Evolutionary conservation across 2,888 invertebrate genomes (phyloP).

Genomic region (Muscina levida): DNA sequence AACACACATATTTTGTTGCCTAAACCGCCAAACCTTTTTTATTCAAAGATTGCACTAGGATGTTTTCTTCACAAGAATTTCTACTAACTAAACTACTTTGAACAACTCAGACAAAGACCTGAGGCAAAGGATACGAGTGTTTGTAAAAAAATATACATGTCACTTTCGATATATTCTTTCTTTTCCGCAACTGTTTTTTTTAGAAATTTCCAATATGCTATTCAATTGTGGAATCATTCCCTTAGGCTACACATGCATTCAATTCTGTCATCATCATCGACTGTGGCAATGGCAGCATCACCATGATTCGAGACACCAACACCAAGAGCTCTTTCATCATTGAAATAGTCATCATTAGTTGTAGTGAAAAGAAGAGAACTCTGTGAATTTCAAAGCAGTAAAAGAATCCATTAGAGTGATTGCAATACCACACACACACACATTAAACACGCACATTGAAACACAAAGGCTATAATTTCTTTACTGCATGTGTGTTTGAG

Average conservation of each 20-base stretch:
- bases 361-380: constrained; percentile 45
- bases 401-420: constrained; percentile 58
- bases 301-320: constrained; percentile 29
- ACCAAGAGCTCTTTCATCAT: constrained; percentile 39
- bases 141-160: constrained; percentile 24
- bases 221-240: constrained; percentile 40
- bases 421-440: constrained; percentile 42
- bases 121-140: not conserved
- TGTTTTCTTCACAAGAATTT: no score
- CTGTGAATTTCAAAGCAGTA: constrained; percentile 35
- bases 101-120: no score
- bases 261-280: constrained; percentile 34
- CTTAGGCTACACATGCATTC: constrained; percentile 44
- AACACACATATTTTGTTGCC: no score
- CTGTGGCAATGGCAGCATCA: constrained; percentile 6
- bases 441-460: no score
- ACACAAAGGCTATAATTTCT: no score
- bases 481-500: constrained; percentile 15
- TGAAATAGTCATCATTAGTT: constrained; percentile 53
- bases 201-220: constrained; percentile 36
- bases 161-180: constrained; percentile 19
- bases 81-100: no score
- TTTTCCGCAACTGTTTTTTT: constrained; percentile 18
- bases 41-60: no score
- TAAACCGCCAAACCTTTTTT: no score